Evolutionary conservation across 2,888 invertebrate species (phyloP), one percentile per base, ranked within the genome.

Genomic region (Panopea generosa): DNA sequence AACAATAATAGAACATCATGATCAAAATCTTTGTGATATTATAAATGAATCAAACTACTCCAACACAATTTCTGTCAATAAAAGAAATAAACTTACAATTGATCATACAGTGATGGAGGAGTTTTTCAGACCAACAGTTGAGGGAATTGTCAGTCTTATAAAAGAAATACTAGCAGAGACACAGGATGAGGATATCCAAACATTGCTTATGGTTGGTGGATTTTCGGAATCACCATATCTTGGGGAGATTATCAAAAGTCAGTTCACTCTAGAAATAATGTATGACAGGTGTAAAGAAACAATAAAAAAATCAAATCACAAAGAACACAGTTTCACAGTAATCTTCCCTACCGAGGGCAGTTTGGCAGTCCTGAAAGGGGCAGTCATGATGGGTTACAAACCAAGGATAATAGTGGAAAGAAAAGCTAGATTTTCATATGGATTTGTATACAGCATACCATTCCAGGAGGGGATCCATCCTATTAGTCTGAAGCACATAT

Each of bases 321-420:
- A n/a, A n/a, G n/a, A n/a, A n/a, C n/a, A n/a, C n/a, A n/a, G n/a
- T n/a, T n/a, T n/a, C n/a, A n/a, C 40, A 16, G 38, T 63, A 4
- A 24, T 69, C 18, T 50, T 57, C 33, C 62, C 62, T 1, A 18
- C 29, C 1, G 63, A 70, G 24, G 70, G 62, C 14, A 67, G 73
- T 22, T 60, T 68, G 18, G 67, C 68, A 4, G 73, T 67, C 33
- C 49, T 73, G 26, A 67, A 73, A 29, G 73, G 73, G 16, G 73
- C 73, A 2, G 62, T 68, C 4, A 9, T 73, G 27, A 56, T 73
- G 73, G 62, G 67, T 11, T 62, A 53, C 40, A 62, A 49, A 57
- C 67, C 73, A 11, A 27, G 52, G 43, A 57, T 40, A 20, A 50
- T 73, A 26, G 24, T 24, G 2, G 49, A 73, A 20, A 16, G 73